Evolutionary conservation across 1,140 invertebrate genomes (phyloP), one percentile per base, ranked within the genome.

Genomic region (Nymphalis io): DNA sequence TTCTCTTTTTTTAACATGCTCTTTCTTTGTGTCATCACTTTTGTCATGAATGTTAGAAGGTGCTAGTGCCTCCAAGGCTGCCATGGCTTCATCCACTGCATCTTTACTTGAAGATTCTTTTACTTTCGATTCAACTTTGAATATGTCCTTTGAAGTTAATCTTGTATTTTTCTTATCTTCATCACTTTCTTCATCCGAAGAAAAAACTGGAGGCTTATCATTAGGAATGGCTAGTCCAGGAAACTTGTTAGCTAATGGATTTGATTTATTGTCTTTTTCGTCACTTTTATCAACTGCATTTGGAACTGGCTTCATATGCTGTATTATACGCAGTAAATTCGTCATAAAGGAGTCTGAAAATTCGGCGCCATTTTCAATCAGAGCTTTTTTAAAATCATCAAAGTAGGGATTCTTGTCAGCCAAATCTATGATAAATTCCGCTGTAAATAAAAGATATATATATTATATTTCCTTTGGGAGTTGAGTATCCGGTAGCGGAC

Each of bases 341-440:
- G 96, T 95, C 68, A 97, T 95, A 81, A 99, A 96, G 0, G 98
- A 99, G 86, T 99, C 98, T 0, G 96, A 96, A 88, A 98, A 98
- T 87, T 98, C 97, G 1, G 98, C 98, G 68, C 97, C 98, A 96
- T 98, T 98, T 92, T 98, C 95, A 1, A 94, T 76, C 6, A 99
- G 91, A 0, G 95, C 96, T 86, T 95, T 96, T 81, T 98, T 98
- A 83, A 99, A 99, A 3, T 92, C 91, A 12, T 98, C 96, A 90
- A 98, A 96, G 3, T 94, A 96, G 44, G 94, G 93, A 92, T 98
- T 96, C 88, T 98, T 96, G 70, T 98, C 96, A 3, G 98, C 97
- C 72, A 99, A 93, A 82, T 97, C 95, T 76, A 99, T 99, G 11
- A 99, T 97, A 84, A 98, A 99, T 92, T 99, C 98, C 69, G 98